Percentiles rank a stretch among this genome's conserved stretches.
These are phyloP conservation scores for Tortricodes alternella DNA, from an alignment of 2,888 invertebrate genomes.

Conservation along the genomic window DNA sequence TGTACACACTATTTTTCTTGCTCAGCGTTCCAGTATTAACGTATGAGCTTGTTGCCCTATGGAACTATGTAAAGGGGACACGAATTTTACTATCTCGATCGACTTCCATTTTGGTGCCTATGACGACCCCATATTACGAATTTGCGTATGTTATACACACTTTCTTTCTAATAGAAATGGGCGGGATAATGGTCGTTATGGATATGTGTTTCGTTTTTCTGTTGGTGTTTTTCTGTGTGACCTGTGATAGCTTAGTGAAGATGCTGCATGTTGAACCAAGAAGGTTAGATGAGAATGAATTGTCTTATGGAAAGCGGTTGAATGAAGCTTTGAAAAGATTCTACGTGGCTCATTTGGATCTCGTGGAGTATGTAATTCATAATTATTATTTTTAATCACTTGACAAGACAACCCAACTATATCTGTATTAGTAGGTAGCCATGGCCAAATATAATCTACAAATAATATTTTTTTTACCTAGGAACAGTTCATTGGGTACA, in stretches of 20 bases:
- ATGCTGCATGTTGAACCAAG: conserved; percentile 41
- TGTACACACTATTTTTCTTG: conserved; percentile 39
- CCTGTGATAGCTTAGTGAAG: conserved; percentile 48
- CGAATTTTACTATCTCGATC: conserved; percentile 54
- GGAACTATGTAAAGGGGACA: conserved; percentile 50
- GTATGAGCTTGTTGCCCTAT: conserved; percentile 50
- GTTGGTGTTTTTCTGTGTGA: conserved; percentile 50
- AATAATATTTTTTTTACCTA: too few species aligned
- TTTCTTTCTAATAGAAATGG: conserved; percentile 48
- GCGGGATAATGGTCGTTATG: conserved; percentile 44
- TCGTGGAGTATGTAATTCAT: conserved; percentile 50
- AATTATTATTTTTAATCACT: background rate
- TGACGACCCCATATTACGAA: conserved; percentile 60
- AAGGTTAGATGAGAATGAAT: conserved; percentile 35
- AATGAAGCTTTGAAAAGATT: conserved; percentile 49
- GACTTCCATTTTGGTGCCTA: conserved; percentile 58
- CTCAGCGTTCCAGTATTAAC: conserved; percentile 44
- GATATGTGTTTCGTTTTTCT: conserved; percentile 63
- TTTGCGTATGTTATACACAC: conserved; percentile 54
- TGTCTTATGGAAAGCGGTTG: conserved; percentile 46
- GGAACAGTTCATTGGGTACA: too few species aligned
- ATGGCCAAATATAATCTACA: too few species aligned
- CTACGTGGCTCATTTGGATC: conserved; percentile 48
- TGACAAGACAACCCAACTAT: too few species aligned
- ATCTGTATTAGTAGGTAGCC: too few species aligned